phyloP scores from a whole-genome alignment of 2,113 vertebrate genomes.

The Ammodytes marinus region DNA sequence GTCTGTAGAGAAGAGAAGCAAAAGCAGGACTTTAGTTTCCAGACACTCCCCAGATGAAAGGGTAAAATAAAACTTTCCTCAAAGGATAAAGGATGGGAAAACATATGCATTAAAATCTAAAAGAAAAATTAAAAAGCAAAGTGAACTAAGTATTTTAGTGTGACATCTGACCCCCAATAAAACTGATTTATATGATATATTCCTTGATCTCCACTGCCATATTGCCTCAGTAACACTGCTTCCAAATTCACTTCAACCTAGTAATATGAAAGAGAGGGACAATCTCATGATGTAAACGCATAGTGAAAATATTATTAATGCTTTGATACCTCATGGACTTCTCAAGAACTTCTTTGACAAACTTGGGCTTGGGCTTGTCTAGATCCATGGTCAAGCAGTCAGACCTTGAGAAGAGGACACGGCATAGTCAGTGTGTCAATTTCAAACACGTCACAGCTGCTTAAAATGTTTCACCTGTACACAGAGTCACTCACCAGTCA shows the following conservation, averaged over 20 bases:
- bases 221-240: not conserved
- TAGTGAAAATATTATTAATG: not conserved
- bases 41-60: not conserved
- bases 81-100: not conserved
- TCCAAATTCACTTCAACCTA: not conserved
- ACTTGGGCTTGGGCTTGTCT: constrained; percentile 97
- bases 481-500: constrained; percentile 90
- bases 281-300: not conserved
- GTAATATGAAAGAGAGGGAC: not conserved
- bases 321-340: constrained; percentile 92
- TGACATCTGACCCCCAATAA: too few species aligned
- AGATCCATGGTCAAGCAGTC: constrained; percentile 93
- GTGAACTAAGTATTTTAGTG: not conserved
- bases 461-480: not conserved
- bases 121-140: too few species aligned
- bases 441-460: not conserved
- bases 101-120: not conserved
- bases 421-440: rapidly evolving
- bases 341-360: constrained; percentile 97
- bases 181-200: not conserved
- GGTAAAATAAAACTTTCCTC: not conserved
- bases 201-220: not conserved
- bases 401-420: constrained; percentile 84
- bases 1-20: constrained; percentile 78
- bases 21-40: not conserved